phyloP scores from a whole-genome alignment of 2,113 vertebrate genomes.

The Odocoileus hemionus region DNA sequence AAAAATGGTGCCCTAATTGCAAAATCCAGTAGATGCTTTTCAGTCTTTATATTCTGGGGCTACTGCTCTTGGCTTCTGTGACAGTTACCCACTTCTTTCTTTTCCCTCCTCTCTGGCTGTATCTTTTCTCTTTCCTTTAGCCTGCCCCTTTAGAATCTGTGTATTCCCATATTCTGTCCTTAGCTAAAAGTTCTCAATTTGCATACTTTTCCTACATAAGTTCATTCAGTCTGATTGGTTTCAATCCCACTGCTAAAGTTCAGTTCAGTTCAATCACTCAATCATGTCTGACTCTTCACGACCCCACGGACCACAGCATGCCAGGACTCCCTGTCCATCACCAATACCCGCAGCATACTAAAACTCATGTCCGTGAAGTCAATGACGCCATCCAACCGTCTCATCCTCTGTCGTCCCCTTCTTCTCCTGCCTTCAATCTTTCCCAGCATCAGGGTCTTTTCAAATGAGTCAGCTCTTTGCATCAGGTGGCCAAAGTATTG shows the following conservation, averaged over 20 bases:
- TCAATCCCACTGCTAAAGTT: background rate
- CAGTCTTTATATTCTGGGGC: background rate
- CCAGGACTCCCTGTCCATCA: background rate
- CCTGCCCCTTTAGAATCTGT: background rate
- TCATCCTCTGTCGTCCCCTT: background rate
- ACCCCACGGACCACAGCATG: background rate
- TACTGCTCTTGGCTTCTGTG: background rate
- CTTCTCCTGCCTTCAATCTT: background rate
- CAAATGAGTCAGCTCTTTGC: accelerated
- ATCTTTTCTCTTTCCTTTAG: background rate
- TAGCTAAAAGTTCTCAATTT: background rate
- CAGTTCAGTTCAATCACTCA: background rate
- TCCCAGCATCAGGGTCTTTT: background rate
- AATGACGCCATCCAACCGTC: background rate
- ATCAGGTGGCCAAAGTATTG: background rate
- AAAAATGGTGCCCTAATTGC: background rate
- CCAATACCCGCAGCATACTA: accelerated
- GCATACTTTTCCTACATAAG: background rate
- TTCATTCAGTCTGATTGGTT: background rate
- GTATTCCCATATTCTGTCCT: background rate
- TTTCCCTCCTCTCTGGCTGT: background rate
- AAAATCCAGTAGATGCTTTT: background rate
- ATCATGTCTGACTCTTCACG: background rate
- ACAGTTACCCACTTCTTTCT: background rate
- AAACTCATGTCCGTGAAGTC: background rate